phyloP scores from a whole-genome alignment of 2,797 vertebrate genomes.

The Gallinago stenura region DNA sequence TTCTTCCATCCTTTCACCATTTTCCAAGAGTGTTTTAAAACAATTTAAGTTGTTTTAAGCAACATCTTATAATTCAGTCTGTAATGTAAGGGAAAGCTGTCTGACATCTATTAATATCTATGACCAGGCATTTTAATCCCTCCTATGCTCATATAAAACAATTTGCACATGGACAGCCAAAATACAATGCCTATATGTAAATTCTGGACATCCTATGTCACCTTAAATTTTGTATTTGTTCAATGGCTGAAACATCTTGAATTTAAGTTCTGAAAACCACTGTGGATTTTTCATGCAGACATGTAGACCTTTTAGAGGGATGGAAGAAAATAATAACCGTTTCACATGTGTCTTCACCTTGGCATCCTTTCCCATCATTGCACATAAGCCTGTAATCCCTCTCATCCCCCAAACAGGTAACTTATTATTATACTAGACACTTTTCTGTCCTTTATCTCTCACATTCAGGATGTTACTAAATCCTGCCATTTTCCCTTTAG shows the following conservation, averaged over 20 bases:
- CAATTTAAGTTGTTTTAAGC: not conserved
- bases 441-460: slow-evolving; percentile 33
- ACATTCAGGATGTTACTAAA: slow-evolving; percentile 29
- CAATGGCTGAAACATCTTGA: not conserved
- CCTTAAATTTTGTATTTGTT: not conserved
- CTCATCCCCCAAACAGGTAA: slow-evolving; percentile 25
- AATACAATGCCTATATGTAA: not conserved
- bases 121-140: not conserved
- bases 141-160: not conserved
- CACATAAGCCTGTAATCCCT: slow-evolving; percentile 30
- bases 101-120: not conserved
- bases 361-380: not conserved
- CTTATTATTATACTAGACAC: not conserved
- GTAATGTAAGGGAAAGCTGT: not conserved
- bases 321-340: not conserved
- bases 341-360: not conserved
- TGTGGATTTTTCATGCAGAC: not conserved
- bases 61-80: not conserved
- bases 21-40: not conserved
- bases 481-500: slow-evolving; percentile 4
- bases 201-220: not conserved
- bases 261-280: not conserved
- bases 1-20: not conserved
- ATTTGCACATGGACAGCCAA: not conserved
- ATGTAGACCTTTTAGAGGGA: not conserved